Conservation (phyloP, 2,797 vertebrate genomes). For the Netta rufina region DNA sequence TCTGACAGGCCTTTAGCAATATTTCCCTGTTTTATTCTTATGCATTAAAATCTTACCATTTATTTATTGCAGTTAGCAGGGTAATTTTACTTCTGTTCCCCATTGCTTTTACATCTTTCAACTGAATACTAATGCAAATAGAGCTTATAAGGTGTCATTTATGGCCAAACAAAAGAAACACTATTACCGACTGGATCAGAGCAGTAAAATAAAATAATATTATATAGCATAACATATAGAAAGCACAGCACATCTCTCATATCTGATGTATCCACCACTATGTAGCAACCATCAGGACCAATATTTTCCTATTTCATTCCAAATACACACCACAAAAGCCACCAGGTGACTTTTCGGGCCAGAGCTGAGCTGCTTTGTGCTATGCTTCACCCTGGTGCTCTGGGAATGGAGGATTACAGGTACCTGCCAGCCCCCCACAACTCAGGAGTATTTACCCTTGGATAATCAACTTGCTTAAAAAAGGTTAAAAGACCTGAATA, state of each 20-base stretch:
- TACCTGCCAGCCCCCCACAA: neutral
- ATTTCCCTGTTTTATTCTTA: neutral
- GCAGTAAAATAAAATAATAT: neutral
- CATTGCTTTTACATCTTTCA: neutral
- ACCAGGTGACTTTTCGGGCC: neutral
- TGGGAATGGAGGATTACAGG: neutral
- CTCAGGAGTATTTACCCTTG: neutral
- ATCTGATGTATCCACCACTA: neutral
- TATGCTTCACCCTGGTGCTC: neutral
- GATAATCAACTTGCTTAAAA: neutral
- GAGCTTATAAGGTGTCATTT: neutral
- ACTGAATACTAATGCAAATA: neutral
- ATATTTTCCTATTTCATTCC: neutral
- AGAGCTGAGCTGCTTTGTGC: neutral
- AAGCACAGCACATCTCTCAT: neutral
- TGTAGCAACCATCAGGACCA: rapidly evolving
- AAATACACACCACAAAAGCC: neutral
- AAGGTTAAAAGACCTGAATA: neutral
- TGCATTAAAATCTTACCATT: neutral
- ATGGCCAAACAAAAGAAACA: neutral
- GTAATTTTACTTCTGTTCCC: neutral
- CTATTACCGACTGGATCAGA: neutral
- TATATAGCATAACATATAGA: no score
- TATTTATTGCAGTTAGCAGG: neutral
- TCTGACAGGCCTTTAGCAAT: neutral